Percentiles rank a stretch among this genome's conserved stretches.
These are phyloP conservation scores for Eupelmus urozonus DNA, from an alignment of 2,888 invertebrate species.

Conservation along the genomic window DNA sequence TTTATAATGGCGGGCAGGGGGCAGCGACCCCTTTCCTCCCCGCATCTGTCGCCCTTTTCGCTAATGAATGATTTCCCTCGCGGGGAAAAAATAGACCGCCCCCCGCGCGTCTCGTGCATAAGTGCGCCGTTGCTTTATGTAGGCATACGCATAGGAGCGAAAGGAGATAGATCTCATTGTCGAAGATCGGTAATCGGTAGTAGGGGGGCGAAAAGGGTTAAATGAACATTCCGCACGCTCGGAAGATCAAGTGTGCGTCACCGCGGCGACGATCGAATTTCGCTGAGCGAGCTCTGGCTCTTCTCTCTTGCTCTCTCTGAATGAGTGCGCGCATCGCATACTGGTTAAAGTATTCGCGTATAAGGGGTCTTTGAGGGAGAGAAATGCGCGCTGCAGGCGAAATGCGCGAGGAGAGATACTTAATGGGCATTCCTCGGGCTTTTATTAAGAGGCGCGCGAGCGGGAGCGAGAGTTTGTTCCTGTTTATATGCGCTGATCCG, in stretches of 20 bases:
- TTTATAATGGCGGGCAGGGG: slow-evolving; percentile 58
- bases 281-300: slow-evolving; percentile 1
- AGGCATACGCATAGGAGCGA: neutral
- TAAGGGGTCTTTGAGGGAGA: neutral
- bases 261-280: slow-evolving; percentile 46
- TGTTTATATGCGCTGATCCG: neutral
- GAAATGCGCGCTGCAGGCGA: neutral
- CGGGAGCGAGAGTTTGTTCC: neutral
- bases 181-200: slow-evolving; percentile 10
- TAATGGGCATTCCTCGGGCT: slow-evolving; percentile 43
- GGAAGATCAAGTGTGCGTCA: slow-evolving; percentile 55
- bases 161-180: slow-evolving; percentile 50
- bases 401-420: neutral
- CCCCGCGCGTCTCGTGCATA: neutral
- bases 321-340: no score
- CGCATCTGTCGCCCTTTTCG: slow-evolving; percentile 28
- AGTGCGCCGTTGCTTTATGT: neutral
- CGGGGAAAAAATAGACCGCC: neutral
- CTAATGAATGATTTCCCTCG: slow-evolving; percentile 48
- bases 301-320: no score
- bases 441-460: slow-evolving; percentile 22
- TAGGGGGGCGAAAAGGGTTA: slow-evolving; percentile 44
- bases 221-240: slow-evolving; percentile 55
- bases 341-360: slow-evolving; percentile 29
- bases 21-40: slow-evolving; percentile 56